Evolutionary conservation across 2,888 invertebrate species (phyloP), one percentile per base, ranked within the genome.

Genomic region (Pherbina coryleti): DNA sequence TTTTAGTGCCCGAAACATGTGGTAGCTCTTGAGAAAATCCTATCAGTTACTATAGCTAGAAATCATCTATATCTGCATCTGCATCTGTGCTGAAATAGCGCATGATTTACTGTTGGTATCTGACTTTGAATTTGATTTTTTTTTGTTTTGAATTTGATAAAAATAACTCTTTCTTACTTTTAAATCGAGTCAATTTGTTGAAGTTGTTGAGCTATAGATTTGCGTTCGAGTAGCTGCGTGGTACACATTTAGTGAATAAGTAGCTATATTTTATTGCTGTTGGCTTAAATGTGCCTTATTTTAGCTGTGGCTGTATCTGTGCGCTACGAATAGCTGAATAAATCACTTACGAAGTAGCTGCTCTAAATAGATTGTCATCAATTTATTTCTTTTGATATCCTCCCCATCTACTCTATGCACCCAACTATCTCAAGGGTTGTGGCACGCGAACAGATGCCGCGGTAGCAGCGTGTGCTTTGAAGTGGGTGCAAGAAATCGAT

Each of bases 101-200:
- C 77, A 73, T 72, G 78, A 80, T 80, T 80, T 79, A 79, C 77
- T 14, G 67, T 70, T 8, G 5, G 57, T 77, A 73, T 77, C 51
- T 66, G 53, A 22, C 60, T 64, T 75, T 70, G 69, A 74, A 73
- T 73, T 77, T 67, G 73, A 67, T 66, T 66, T 71, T 11, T 7
- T 19, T 75, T 66, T 66, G 64, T 11, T 7, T 19, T 75, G 31
- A 28, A 11, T 53, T 69, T 67, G 75, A 53, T 70, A 75, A 64
- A 76, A 79, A 78, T 79, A 81, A 79, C 78, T 77, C 79, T 17
- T 79, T 81, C 75, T n/a, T 44, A 67, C 57, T 25, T 51, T 25
- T 28, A 28, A 51, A 74, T 62, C 51, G 62, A 44, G 8, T 0
- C 73, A 74, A 74, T 64, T 62, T 64, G 31, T 11, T 74, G 8